Evolutionary conservation across 2,888 invertebrate genomes (phyloP), one percentile per base, ranked within the genome.

Genomic region (Lasioglossum pauxillum): DNA sequence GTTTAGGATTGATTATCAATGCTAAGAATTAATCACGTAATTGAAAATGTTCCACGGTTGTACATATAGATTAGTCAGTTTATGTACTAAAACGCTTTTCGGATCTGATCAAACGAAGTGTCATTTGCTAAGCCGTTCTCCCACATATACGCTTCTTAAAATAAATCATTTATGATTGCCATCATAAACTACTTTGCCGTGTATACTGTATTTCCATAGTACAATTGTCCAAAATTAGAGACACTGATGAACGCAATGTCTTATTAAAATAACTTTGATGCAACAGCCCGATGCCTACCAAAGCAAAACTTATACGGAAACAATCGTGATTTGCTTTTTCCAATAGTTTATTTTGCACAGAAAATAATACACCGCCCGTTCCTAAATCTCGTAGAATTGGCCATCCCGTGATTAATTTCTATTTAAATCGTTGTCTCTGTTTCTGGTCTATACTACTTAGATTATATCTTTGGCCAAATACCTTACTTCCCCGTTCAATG

Each of bases 241-340:
- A 90, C 90, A 90, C 77, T 78, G 90, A 83, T 89, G 53, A 83
- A 83, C 81, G 75, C 90, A 87, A 90, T 90, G 88, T 90, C 90
- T 90, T 87, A 80, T 77, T 84, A 85, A 89, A 89, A 82, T 86
- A 88, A 85, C 73, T 80, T 88, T 84, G 71, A 75, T 77, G 78
- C 74, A 85, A 74, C 38, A 75, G 84, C 86, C 88, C 81, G 57
- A 82, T 90, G 90, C 90, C 90, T 84, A 90, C 69, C 90, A 85
- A 90, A 86, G 78, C 82, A 90, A 90, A 89, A 88, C 90, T 85
- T 88, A 83, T 82, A 90, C 85, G 23, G 75, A 81, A 81, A 69
- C 14, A 57, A 71, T 67, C 2, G 64, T 81, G 64, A 69, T 46
- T 44, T 44, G 12, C 67, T 80, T 46, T 75, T 80, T 57, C 14